These are phyloP conservation scores for Crioceris asparagi DNA, from an alignment of 2,888 invertebrate genomes.

Conservation along the genomic window DNA sequence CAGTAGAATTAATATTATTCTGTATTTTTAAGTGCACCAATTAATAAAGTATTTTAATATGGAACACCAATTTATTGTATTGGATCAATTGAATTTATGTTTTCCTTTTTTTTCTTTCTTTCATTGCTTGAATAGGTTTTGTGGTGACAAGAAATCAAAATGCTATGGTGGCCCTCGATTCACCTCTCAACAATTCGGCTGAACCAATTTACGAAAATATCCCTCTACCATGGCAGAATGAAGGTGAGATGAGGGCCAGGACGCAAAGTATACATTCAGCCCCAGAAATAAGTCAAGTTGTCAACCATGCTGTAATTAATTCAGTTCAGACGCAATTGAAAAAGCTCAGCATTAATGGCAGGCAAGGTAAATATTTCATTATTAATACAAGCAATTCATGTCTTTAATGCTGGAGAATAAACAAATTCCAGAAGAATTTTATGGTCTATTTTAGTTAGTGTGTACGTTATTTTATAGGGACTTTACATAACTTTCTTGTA, in stretches of 20 bases:
- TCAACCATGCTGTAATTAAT: constrained; percentile 30
- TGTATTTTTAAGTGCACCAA: no score
- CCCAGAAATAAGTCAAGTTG: constrained; percentile 44
- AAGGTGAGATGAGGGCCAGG: constrained; percentile 36
- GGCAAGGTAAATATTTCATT: constrained; percentile 13
- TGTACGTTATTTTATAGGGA: no score
- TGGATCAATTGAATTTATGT: no score
- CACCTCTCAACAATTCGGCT: constrained; percentile 38
- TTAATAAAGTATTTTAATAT: no score
- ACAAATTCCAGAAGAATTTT: not conserved
- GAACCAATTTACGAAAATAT: constrained; percentile 79
- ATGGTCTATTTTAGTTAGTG: not conserved
- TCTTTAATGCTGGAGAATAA: not conserved
- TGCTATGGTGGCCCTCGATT: constrained; percentile 30
- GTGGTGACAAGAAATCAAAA: constrained; percentile 43
- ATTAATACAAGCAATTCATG: not conserved
- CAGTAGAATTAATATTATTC: no score
- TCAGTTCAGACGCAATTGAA: constrained; percentile 27
- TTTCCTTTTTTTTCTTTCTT: not conserved
- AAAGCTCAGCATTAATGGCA: constrained; percentile 21
- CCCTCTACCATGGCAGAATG: constrained; percentile 53
- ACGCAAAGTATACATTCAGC: constrained; percentile 65
- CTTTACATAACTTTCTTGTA: no score
- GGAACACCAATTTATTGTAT: no score
- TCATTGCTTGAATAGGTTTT: constrained; percentile 24